A percentile compares a stretch with the other conserved stretches of the same genome.
phyloP scores from a whole-genome alignment of 2,888 invertebrate species.

The Piscicola geometra region DNA sequence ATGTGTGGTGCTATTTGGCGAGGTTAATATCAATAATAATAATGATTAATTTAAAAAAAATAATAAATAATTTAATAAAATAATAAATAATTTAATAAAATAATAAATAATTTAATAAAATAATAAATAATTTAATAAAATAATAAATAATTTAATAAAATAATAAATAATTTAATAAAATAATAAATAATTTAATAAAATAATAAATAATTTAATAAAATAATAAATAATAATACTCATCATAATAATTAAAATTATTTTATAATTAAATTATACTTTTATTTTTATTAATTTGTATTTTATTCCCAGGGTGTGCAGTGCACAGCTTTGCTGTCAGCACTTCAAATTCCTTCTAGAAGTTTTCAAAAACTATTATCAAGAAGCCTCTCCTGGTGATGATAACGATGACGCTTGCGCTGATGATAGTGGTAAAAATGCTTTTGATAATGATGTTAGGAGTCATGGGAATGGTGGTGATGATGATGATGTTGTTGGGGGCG shows the following conservation, averaged over 20 bases:
- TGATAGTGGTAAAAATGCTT: too few species aligned
- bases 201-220: too few species aligned
- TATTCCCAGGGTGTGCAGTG: background rate
- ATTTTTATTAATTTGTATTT: background rate
- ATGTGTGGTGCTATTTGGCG: constrained; percentile 2
- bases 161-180: too few species aligned
- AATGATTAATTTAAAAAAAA: too few species aligned
- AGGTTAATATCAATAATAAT: background rate
- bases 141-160: too few species aligned
- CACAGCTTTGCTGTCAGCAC: background rate
- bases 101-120: too few species aligned
- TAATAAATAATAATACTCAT: background rate
- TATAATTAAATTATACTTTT: background rate
- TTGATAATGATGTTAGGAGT: too few species aligned
- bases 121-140: too few species aligned
- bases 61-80: too few species aligned
- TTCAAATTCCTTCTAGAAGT: background rate
- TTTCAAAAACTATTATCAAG: background rate
- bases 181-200: too few species aligned
- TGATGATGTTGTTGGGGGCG: too few species aligned
- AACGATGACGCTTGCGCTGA: background rate
- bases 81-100: too few species aligned
- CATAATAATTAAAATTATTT: background rate
- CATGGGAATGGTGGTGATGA: background rate
- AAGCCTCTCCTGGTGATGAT: background rate